phyloP scores from a whole-genome alignment of 1,140 invertebrate genomes.

The Cydia amplana region DNA sequence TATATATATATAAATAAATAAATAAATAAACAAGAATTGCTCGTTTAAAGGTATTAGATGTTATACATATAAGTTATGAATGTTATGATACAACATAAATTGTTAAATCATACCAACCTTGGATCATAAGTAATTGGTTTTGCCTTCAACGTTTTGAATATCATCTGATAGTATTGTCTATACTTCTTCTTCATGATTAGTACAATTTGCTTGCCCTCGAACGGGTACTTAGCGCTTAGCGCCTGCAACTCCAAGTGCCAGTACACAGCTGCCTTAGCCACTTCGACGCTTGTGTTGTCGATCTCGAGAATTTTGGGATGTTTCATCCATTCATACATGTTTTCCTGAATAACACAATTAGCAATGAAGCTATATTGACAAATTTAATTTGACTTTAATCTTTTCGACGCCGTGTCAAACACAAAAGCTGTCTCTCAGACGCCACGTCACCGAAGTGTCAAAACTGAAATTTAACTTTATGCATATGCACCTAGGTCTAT shows the following conservation, averaged over 20 bases:
- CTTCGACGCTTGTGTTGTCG: conserved; percentile 69
- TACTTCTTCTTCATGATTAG: conserved; percentile 76
- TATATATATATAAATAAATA: too few species aligned
- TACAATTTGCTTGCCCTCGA: conserved; percentile 73
- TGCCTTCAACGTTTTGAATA: conserved; percentile 72
- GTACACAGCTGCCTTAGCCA: conserved; percentile 66
- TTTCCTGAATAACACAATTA: conserved; percentile 54
- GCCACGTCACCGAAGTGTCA: too few species aligned
- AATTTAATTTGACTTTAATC: too few species aligned
- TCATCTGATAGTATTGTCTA: conserved; percentile 73
- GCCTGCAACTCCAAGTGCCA: conserved; percentile 65
- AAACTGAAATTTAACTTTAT: too few species aligned
- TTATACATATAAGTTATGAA: too few species aligned
- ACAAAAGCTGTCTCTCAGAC: too few species aligned
- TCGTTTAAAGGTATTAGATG: too few species aligned
- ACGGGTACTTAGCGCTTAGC: conserved; percentile 58
- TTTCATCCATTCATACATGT: conserved; percentile 73
- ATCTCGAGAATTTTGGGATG: conserved; percentile 73
- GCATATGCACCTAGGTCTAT: too few species aligned
- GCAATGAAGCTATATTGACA: neutral
- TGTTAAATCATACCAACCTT: conserved; percentile 52
- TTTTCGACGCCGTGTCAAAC: too few species aligned
- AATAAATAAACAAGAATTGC: too few species aligned
- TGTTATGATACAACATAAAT: too few species aligned
- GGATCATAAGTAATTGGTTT: conserved; percentile 73